These are phyloP conservation scores for Momotus momota DNA, from an alignment of 2,797 vertebrate genomes.

Conservation along the genomic window DNA sequence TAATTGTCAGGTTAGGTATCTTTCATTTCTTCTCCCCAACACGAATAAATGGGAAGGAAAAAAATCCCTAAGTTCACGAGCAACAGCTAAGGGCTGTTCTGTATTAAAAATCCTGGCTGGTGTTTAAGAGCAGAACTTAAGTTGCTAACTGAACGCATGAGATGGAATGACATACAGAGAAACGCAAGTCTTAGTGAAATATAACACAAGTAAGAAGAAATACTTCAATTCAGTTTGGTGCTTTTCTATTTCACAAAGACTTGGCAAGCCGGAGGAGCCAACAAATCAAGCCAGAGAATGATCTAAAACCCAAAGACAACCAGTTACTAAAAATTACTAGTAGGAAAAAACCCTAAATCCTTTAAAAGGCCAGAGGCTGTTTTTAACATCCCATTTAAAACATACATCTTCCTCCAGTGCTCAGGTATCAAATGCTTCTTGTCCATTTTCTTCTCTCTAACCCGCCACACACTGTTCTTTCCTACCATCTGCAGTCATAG, in stretches of 20 bases:
- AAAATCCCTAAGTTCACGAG: not conserved
- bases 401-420: not conserved
- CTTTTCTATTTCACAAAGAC: conserved; percentile 11
- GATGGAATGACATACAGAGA: not conserved
- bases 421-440: not conserved
- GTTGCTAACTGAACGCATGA: not conserved
- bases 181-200: not conserved
- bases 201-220: not conserved
- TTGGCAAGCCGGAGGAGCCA: not conserved
- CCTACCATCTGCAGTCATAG: not conserved
- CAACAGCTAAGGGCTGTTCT: not conserved
- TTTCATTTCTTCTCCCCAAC: not conserved
- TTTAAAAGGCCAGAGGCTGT: not conserved
- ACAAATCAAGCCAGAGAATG: conserved; percentile 22
- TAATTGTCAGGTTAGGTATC: not conserved
- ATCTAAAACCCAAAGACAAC: not conserved
- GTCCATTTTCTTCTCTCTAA: not conserved
- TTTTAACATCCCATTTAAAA: not conserved
- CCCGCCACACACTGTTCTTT: not conserved
- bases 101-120: not conserved
- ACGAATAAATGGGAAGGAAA: not conserved
- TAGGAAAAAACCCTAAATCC: not conserved
- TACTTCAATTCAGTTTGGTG: not conserved
- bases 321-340: conserved; percentile 1
- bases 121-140: not conserved